Conservation (phyloP, 2,113 vertebrate genomes). For the Urocitellus parryii region DNA sequence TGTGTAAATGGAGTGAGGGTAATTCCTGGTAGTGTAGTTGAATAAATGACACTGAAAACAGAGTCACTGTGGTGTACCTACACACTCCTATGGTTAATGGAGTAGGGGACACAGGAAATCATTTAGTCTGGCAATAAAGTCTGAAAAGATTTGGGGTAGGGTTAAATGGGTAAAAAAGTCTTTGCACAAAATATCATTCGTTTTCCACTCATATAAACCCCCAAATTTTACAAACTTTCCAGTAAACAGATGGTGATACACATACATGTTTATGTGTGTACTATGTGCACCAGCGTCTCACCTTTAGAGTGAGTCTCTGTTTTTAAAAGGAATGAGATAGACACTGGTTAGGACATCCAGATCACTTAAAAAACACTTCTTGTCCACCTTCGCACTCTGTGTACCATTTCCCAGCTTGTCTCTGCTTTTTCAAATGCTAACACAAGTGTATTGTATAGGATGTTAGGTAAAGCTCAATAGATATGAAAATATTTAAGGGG, state of each 20-base stretch:
- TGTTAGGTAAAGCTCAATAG: background rate
- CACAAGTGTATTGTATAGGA: background rate
- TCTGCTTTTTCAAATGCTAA: slow-evolving; percentile 3
- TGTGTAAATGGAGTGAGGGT: background rate
- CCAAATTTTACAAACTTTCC: background rate
- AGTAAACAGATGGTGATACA: background rate
- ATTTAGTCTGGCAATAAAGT: background rate
- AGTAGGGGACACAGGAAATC: background rate
- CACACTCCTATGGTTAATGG: background rate
- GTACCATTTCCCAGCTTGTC: background rate
- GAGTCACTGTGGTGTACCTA: background rate
- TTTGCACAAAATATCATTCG: background rate
- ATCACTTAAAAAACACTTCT: background rate
- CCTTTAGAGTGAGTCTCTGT: background rate
- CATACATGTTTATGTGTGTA: background rate
- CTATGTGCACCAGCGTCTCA: background rate
- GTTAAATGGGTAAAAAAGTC: background rate
- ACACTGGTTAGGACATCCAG: background rate
- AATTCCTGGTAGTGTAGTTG: background rate
- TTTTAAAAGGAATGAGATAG: background rate
- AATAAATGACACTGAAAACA: background rate
- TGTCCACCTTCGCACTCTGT: background rate
- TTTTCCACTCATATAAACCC: background rate
- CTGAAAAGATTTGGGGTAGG: background rate
- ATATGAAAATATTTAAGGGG: slow-evolving; percentile 30